A percentile compares a stretch with the other conserved stretches of the same genome.
phyloP scores from a whole-genome alignment of 1,140 invertebrate species.

The Plodia interpunctella region DNA sequence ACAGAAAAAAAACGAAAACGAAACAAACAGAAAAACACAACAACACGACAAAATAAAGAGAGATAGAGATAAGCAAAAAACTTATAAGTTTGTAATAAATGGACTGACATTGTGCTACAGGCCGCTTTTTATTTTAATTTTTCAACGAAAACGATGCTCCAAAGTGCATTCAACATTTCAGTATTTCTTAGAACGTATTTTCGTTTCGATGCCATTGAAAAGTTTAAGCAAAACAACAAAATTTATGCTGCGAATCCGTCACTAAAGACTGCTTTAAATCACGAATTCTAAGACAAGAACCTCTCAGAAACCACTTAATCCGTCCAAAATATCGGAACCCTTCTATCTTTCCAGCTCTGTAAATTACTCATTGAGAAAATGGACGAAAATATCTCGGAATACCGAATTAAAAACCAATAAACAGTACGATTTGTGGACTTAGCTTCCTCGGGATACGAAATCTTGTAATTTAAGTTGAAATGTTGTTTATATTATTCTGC shows the following conservation, averaged over 20 bases:
- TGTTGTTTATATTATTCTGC: not conserved
- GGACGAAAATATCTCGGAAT: conserved; percentile 11
- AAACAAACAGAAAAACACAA: no score
- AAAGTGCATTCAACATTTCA: not conserved
- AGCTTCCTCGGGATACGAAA: not conserved
- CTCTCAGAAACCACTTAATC: conserved; percentile 38
- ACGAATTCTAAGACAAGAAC: conserved; percentile 4
- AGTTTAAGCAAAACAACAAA: not conserved
- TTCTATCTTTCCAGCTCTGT: conserved; percentile 13
- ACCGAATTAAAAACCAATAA: conserved; percentile 13
- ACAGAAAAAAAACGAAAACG: no score
- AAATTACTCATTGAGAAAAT: conserved; percentile 23
- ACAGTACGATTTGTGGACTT: not conserved
- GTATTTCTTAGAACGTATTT: not conserved
- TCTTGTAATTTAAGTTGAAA: conserved; percentile 1
- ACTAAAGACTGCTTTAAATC: not conserved
- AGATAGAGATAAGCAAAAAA: no score
- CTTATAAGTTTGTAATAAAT: no score
- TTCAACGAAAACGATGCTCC: not conserved
- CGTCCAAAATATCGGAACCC: conserved; percentile 36
- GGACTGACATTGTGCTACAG: no score
- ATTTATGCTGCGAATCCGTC: not conserved
- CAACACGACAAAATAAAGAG: no score
- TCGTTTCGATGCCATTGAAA: not conserved
- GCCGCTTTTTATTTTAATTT: no score